A percentile compares a stretch with the other conserved stretches of the same genome.
These are phyloP conservation scores for Acrobasis repandana DNA, from an alignment of 2,888 invertebrate genomes.

Conservation along the genomic window DNA sequence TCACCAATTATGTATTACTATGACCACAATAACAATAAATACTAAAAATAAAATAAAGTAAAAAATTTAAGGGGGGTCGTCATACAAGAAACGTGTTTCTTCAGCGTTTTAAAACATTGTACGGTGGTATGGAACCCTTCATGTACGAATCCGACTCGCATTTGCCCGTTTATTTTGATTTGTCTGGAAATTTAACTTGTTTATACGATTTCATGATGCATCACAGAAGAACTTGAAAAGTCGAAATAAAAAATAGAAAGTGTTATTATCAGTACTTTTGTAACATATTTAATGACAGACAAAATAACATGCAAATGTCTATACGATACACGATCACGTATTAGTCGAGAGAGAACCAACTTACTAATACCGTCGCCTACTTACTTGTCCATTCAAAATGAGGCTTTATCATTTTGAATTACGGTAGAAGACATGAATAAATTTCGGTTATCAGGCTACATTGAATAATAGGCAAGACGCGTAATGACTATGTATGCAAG, in stretches of 20 bases:
- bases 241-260: conserved; percentile 54
- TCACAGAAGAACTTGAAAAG: too few species aligned
- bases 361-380: conserved; percentile 31
- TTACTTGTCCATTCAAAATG: conserved; percentile 29
- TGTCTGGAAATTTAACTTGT: too few species aligned
- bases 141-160: too few species aligned
- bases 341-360: conserved; percentile 45
- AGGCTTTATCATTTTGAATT: conserved; percentile 31
- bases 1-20: too few species aligned
- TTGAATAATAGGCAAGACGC: conserved; percentile 47
- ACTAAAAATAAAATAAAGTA: too few species aligned
- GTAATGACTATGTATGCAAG: conserved; percentile 63
- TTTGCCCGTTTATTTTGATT: too few species aligned
- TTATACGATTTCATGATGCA: too few species aligned
- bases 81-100: too few species aligned
- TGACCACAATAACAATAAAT: too few species aligned
- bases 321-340: conserved; percentile 52
- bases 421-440: conserved; percentile 29
- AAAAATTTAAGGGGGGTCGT: too few species aligned
- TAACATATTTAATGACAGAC: conserved; percentile 53
- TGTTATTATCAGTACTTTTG: conserved; percentile 52
- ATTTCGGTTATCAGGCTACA: conserved; percentile 36
- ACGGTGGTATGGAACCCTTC: too few species aligned
- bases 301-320: conserved; percentile 62
- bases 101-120: too few species aligned